These are phyloP conservation scores for Euthynnus affinis DNA, from an alignment of 2,797 vertebrate species.

Conservation along the genomic window DNA sequence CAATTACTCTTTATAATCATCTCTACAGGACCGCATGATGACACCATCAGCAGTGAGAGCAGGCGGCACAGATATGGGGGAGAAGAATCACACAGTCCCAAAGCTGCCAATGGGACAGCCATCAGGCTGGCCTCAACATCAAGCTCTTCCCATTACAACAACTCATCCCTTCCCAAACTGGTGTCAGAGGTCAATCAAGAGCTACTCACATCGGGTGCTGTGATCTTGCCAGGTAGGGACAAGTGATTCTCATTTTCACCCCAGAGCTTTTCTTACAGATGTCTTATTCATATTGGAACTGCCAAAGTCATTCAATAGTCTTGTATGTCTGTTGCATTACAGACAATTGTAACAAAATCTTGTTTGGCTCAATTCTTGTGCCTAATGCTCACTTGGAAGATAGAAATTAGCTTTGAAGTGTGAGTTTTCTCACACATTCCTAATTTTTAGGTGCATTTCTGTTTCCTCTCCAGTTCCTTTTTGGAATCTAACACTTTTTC, in stretches of 20 bases:
- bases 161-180: constrained; percentile 65
- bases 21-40: constrained; percentile 72
- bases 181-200: constrained; percentile 84
- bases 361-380: neutral
- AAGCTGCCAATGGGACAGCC: constrained; percentile 56
- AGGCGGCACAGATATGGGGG: constrained; percentile 64
- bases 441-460: too few relatives aligned
- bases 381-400: too few relatives aligned
- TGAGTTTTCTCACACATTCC: too few relatives aligned
- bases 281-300: neutral
- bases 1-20: constrained; percentile 23
- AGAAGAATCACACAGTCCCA: constrained; percentile 68
- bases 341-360: too few relatives aligned
- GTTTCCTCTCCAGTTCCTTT: too few relatives aligned
- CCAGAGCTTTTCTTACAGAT: neutral
- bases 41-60: constrained; percentile 55
- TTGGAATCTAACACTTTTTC: too few relatives aligned
- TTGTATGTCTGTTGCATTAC: neutral
- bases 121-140: constrained; percentile 41
- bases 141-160: constrained; percentile 42
- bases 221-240: constrained; percentile 86
- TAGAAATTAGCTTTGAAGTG: neutral
- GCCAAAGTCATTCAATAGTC: neutral
- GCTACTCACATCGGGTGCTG: constrained; percentile 85
- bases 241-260: neutral